Evolutionary conservation across 23 tunicate genomes (phyloP), one percentile per base, ranked within the genome.

Genomic region (Clavelina lepadiformis): DNA sequence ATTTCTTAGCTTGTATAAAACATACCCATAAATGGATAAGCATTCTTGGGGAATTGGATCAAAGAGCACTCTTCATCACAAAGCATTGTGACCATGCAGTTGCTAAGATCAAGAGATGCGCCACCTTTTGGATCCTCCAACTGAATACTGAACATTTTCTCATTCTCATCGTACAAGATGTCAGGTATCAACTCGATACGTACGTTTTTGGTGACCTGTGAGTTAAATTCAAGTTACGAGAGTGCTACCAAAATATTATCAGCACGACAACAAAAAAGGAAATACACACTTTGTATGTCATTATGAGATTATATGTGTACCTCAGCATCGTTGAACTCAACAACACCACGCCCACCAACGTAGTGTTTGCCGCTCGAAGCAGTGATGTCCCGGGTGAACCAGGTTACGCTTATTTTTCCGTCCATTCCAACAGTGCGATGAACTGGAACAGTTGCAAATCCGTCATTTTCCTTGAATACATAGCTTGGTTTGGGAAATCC

Each of bases 401-500:
- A 94, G 1, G 75, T 30, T 3, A 91, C 99, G 28, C 62, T 56
- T 27, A 94, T 95, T 50, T 67, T 64, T 19, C 99, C 99, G 59
- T 94, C 99, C 89, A 82, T 94, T 3, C 99, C 99, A 5, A 86
- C 79, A 13, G 99, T 87, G 6, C 99, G 73, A 63, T 85, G 99
- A 58, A 94, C 79, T 0, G 99, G 99, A 31, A 94, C 72, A 31
- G 80, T 56, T 2, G 99, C 91, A 22, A 59, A 46, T 26, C 92
- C 85, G 61, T 94, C 99, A 55, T 88, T 87, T 44, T 94, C 99
- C 67, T 94, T 94, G 86, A 86, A 94, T 15, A 94, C 99, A 78
- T 80, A 94, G 64, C 79, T 86, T 19, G 99, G 99, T 66, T 94
- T 94, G 18, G 99, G 95, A 46, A 94, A 94, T 18, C 99, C 99